Evolutionary conservation across 92 coral and sea anemone species (phyloP).

Genomic region (Zoanthus sociatus): DNA sequence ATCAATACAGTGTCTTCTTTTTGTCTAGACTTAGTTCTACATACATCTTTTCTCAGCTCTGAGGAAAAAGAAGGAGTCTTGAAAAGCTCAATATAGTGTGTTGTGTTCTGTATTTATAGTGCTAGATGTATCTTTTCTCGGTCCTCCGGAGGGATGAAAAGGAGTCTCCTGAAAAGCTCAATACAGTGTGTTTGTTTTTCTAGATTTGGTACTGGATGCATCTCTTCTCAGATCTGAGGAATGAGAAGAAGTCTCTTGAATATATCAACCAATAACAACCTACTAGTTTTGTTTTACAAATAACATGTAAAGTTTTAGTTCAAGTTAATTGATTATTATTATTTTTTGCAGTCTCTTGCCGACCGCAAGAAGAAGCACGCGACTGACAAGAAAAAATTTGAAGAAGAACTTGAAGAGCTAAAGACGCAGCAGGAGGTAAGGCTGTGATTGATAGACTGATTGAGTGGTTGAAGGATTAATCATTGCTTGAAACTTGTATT

Average conservation of each 20-base stretch:
- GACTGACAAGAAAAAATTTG: slow-evolving; percentile 85
- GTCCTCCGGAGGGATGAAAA: too few species aligned
- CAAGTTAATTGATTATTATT: neutral
- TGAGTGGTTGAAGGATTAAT: too few species aligned
- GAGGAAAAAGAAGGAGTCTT: slow-evolving; percentile 80
- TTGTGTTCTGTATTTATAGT: too few species aligned
- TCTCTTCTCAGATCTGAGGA: slow-evolving; percentile 75
- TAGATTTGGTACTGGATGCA: too few species aligned
- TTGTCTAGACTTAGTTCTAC: too few species aligned
- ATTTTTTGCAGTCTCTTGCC: slow-evolving; percentile 46
- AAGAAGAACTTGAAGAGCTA: slow-evolving; percentile 92
- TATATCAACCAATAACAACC: slow-evolving; percentile 54
- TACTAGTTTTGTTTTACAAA: too few species aligned
- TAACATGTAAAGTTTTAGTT: neutral
- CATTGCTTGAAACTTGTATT: too few species aligned
- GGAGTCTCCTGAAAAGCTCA: too few species aligned
- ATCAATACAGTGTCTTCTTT: too few species aligned
- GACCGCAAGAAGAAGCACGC: slow-evolving; percentile 93
- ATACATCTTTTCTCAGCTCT: slow-evolving; percentile 67
- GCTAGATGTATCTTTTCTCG: too few species aligned
- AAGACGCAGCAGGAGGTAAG: slow-evolving; percentile 86
- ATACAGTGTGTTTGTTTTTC: too few species aligned
- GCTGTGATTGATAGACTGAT: neutral
- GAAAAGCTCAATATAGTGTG: too few species aligned
- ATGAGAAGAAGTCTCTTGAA: slow-evolving; percentile 90